Evolutionary conservation across 2,797 vertebrate genomes (phyloP), one percentile per base, ranked within the genome.

Genomic region (Amniataba percoides): DNA sequence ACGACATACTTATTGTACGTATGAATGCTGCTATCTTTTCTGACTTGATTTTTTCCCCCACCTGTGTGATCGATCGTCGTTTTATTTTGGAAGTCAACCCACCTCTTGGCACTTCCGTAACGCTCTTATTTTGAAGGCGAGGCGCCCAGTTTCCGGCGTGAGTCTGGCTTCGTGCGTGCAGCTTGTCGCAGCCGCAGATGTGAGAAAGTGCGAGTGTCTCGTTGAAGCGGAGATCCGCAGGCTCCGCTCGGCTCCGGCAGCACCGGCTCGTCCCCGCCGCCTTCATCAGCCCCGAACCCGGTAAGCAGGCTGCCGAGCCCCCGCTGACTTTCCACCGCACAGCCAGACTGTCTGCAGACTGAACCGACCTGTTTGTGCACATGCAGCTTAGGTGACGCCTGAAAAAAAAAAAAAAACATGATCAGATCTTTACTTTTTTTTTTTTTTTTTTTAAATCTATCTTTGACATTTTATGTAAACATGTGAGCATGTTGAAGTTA

Each of bases 81-180:
- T 58, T 89, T 86, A 87, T 77, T 87, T 86, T 87, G 79, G 80
- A 87, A 49, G 39, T 9, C 14, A 3, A 13, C 10, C n/a, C 25
- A n/a, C 31, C 40, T 13, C 39, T 31, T 31, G 18, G 21, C 51
- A 34, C 5, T 11, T 5, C 1, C 1, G 9, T 10, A 11, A 16
- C 6, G 45, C 14, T 65, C 63, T 84, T 88, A 72, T 61, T 83
- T 65, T 83, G 77, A 80, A 81, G 31, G 48, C 0, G 0, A 10
- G 0, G 0, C 18, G 5, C 11, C 5, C 0, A 0, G 4, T 21
- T 23, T 85, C 76, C 76, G 13, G 61, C 55, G 2, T 25, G 39
- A 7, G 58, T 18, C 1, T 23, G 45, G 4, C 40, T 34, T n/a
- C 2, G 45, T 57, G 39, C 7, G 39, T 57, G 3, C 0, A 51